Evolutionary conservation across 2,888 invertebrate species (phyloP), one percentile per base, ranked within the genome.

Genomic region (Drosophila leonis): DNA sequence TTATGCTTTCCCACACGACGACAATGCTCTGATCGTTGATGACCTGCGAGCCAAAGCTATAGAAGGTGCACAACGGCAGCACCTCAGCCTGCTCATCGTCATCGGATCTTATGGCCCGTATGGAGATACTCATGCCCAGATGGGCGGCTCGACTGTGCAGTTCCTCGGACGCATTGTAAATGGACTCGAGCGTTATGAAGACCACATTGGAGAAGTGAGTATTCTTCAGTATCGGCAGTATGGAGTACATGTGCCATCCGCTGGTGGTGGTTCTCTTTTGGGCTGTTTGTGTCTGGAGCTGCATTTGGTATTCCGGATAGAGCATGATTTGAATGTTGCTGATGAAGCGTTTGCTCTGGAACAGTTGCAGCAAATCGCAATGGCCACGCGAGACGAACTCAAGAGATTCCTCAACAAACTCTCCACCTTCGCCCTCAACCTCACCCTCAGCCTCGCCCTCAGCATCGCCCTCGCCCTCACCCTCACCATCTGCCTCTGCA

Each of bases 241-340:
- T 75, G 2, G 91, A 87, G 68, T 92, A 92, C 75, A 91, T 83
- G 49, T 90, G 80, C 92, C 92, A 92, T 0, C 68, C 24, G 6
- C 71, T 77, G 24, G 59, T 57, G 0, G 85, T 62, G 1, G 87
- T 75, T 13, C 75, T 66, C 44, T 77, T 79, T 0, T 69, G 67
- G 7, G 39, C 48, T 2, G 65, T 59, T 0, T 7, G 1, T 0
- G 65, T 65, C 41, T 70, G 39, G 7, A 75, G 33, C 0, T 42
- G 20, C 7, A 7, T 49, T 4, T 56, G 27, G n/a, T 80, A 80
- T 10, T 71, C 52, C 8, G 87, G 86, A 48, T 87, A 84, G 6
- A 87, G 60, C 37, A 63, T 67, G 8, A 85, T 60, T 0, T 65
- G 61, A 2, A 83, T 37, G 37, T 75, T 75, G 52, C 67, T 68